Base-by-base conservation (phyloP, 2,113 vertebrate species). In the Pseudorhombus dupliciocellatus region DNA sequence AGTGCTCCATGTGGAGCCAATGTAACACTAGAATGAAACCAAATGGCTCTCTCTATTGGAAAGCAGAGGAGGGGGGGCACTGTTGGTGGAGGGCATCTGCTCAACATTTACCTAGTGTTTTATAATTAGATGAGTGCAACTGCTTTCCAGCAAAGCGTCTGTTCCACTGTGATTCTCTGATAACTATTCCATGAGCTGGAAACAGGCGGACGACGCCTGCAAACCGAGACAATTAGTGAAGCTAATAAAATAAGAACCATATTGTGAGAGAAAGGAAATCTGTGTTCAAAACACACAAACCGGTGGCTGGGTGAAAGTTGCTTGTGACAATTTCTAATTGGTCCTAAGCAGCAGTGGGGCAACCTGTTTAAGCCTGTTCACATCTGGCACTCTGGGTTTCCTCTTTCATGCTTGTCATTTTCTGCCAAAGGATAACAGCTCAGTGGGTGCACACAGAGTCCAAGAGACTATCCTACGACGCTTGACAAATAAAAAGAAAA, bases 61-160 rank as follows among this genome's bases (percentile, higher is more conserved):
- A 90, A 85, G 84, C 84, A 85, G 77, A 62, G 42, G 58, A 55
- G 81, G 64, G n/a, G 25, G 60, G 37, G 59, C 37, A 42, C 70
- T 54, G 63, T 46, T 67, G 75, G 75, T 76, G 86, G 90, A 91
- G 90, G 85, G 88, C 90, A 92, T 93, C 90, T 94, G 92, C 90
- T 95, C 93, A 89, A 86, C 81, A 93, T 92, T 84, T 87, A 84
- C 89, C 87, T 89, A 85, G 92, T 89, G 92, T 85, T 87, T 82
- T 76, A 86, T 94, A 92, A 93, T 94, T 94, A 91, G 87, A 93
- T 88, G 83, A 92, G 87, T 50, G 69, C 88, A 87, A 92, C 84
- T 91, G 86, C 88, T 93, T 68, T 70, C 69, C 83, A 91, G 84
- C 89, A 83, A 84, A 85, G 88, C 81, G 87, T 93, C 90, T 92